Evolutionary conservation across 1,140 invertebrate species (phyloP), one percentile per base, ranked within the genome.

Genomic region (Aphis craccivora): DNA sequence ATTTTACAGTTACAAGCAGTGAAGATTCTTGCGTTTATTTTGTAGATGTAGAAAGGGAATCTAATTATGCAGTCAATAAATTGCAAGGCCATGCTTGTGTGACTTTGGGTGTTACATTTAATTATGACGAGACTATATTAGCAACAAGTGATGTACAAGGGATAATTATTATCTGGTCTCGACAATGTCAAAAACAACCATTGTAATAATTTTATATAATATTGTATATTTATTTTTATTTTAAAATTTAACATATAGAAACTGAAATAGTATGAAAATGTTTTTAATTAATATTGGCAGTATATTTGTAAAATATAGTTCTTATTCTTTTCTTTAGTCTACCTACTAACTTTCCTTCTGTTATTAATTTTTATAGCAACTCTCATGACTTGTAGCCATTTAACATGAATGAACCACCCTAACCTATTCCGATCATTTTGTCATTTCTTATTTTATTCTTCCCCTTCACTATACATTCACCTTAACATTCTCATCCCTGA

Each of bases 1-100:
- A 95, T 94, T 95, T 96, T 95, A 95, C 95, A 96, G 98, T 98
- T 40, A 97, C 97, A 94, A 98, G 98, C 86, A 97, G 97, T 95
- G 98, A 98, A 95, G 98, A 98, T 95, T 97, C 97, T 94, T 97
- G 97, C 94, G 97, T 99, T 84, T 98, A 98, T 95, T 97, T 99
- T 95, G 96, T 98, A 93, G 97, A 98, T 95, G 96, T 98, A 89
- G 96, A 97, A 94, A 96, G 96, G 94, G 96, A 97, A 93, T 90
- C 91, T 35, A 96, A 96, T 67, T 96, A 97, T 7, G 97, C 97
- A 94, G 96, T 98, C 25, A 98, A 98, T 95, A 97, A 98, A 95
- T 95, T 99, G 23, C 97, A 98, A 95, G 98, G 96, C 8, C 98
- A 98, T 95, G 97, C 97, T 23, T 96, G 97, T 81, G 96, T 98